These are phyloP conservation scores for Aurelia sp. DNA, from an alignment of 30 jellyfish, hydroid and myxozoan species.

Conservation along the genomic window DNA sequence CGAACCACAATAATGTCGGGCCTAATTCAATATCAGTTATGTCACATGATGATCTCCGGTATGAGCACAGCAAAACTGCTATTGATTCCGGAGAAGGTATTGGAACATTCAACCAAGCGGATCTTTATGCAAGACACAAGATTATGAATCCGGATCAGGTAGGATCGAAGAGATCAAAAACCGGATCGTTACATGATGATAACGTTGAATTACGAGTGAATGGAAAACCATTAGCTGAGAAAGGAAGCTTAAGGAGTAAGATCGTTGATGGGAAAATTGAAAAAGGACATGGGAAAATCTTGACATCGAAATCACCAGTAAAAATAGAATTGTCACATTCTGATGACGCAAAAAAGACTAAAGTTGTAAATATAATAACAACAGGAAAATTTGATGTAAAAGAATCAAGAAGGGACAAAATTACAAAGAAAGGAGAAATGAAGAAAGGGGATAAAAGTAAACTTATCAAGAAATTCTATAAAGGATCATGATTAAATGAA, in stretches of 20 bases:
- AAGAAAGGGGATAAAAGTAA: not conserved
- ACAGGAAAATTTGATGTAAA: conserved; percentile 79
- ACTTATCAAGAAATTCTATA: conserved; percentile 10
- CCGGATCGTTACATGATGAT: conserved; percentile 68
- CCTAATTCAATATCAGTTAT: conserved; percentile 78
- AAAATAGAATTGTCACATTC: conserved; percentile 86
- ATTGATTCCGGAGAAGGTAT: conserved; percentile 88
- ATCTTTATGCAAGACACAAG: conserved; percentile 74
- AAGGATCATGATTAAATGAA: not conserved
- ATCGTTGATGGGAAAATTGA: conserved; percentile 73
- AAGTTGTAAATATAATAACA: conserved; percentile 89
- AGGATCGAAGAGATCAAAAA: conserved; percentile 53
- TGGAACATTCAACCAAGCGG: conserved; percentile 67
- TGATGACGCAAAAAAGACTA: conserved; percentile 74
- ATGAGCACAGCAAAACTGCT: conserved; percentile 84
- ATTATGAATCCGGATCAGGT: conserved; percentile 69
- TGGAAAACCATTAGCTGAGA: conserved; percentile 77
- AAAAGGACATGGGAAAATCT: conserved; percentile 76
- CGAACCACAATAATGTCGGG: conserved; percentile 31
- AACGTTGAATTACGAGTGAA: conserved; percentile 79
- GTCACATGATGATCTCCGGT: conserved; percentile 86
- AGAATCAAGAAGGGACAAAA: conserved; percentile 70
- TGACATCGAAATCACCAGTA: conserved; percentile 84
- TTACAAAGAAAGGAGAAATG: not conserved
- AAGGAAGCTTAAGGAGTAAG: conserved; percentile 62